Conservation (phyloP, 2,797 vertebrate species). For the Limnodromus scolopaceus region DNA sequence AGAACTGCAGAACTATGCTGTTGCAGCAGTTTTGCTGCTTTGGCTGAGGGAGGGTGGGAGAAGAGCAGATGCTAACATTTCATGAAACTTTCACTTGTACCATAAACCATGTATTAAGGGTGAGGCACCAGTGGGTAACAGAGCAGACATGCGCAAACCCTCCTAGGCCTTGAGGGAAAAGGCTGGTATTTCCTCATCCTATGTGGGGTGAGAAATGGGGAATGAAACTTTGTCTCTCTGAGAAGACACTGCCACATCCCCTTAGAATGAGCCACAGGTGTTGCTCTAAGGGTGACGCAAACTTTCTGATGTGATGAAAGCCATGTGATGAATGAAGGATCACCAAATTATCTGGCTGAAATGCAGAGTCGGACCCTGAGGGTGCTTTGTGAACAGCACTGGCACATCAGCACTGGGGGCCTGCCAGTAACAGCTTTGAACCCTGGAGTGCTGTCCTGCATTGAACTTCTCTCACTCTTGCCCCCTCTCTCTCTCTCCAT, state of each 20-base stretch:
- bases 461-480: background rate
- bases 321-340: conserved; percentile 42
- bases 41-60: background rate
- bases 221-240: conserved; percentile 42
- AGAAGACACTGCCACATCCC: conserved; percentile 37
- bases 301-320: conserved; percentile 43
- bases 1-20: background rate
- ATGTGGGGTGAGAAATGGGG: background rate
- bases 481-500: background rate
- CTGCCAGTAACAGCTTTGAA: conserved; percentile 63
- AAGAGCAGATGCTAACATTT: background rate
- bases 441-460: conserved; percentile 64
- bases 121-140: background rate
- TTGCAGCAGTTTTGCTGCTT: background rate
- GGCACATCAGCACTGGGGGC: conserved; percentile 27
- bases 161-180: background rate
- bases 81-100: background rate
- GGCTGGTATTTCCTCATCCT: background rate
- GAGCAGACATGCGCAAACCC: background rate
- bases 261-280: background rate
- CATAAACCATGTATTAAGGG: background rate
- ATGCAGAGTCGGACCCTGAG: conserved; percentile 19
- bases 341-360: conserved; percentile 44
- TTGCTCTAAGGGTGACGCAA: conserved; percentile 15
- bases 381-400: conserved; percentile 39